Evolutionary conservation across 2,113 vertebrate species (phyloP).

Genomic region (Balaenoptera acutorostrata): DNA sequence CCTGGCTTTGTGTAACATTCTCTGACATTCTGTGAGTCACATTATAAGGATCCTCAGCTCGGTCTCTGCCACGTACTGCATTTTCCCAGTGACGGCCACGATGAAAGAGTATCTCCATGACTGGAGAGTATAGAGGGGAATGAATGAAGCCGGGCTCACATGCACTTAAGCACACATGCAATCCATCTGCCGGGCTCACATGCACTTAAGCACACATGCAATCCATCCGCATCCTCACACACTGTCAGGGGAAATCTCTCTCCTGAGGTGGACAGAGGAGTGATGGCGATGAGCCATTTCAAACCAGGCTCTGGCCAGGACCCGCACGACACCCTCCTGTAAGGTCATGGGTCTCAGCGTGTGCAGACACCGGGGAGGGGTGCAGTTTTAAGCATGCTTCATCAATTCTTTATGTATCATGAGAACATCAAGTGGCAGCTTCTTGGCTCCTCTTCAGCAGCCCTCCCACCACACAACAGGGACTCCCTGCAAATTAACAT

Average conservation of each 20-base stretch:
- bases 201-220: neutral
- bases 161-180: neutral
- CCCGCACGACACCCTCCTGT: accelerated
- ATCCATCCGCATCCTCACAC: too few species aligned
- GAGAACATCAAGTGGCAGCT: slow-evolving; percentile 37
- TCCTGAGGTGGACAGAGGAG: neutral
- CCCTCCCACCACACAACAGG: neutral
- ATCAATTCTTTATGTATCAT: slow-evolving; percentile 60
- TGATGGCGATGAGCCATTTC: accelerated
- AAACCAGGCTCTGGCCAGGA: neutral
- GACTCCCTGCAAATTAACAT: slow-evolving; percentile 57
- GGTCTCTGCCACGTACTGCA: neutral
- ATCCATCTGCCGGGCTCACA: too few species aligned
- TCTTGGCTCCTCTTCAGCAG: slow-evolving; percentile 19
- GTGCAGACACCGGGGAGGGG: neutral
- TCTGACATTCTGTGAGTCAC: slow-evolving; percentile 47
- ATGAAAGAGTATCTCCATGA: neutral
- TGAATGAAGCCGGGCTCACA: neutral
- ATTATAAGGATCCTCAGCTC: neutral
- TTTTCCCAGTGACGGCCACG: accelerated
- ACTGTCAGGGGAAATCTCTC: neutral
- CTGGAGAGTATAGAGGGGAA: accelerated
- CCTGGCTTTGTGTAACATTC: neutral
- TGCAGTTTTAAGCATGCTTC: slow-evolving; percentile 5
- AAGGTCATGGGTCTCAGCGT: neutral